Evolutionary conservation across 2,113 vertebrate species (phyloP).

Genomic region (Axis porcinus): DNA sequence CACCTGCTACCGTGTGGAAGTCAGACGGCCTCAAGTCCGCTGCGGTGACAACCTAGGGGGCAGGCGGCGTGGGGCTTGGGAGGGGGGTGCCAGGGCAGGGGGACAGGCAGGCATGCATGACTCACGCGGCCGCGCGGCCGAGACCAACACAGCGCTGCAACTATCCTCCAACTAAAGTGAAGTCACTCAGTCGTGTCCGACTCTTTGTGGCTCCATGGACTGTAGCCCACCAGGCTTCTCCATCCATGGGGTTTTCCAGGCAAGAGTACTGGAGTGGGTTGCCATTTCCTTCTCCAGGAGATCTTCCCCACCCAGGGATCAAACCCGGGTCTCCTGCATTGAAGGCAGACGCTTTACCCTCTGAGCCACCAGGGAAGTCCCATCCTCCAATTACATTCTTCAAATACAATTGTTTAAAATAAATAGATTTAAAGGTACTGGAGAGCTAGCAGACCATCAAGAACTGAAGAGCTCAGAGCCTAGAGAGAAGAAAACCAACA

Average conservation of each 20-base stretch:
- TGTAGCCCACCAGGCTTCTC: too few relatives aligned
- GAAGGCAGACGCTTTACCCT: too few relatives aligned
- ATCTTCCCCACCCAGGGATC: too few relatives aligned
- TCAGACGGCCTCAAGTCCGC: fast-evolving
- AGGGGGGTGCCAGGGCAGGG: not conserved
- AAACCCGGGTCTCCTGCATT: too few relatives aligned
- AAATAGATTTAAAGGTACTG: not conserved
- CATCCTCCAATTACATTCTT: not conserved
- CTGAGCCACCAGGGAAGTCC: too few relatives aligned
- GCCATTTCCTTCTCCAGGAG: too few relatives aligned
- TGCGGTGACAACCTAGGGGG: not conserved
- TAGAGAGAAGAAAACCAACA: not conserved
- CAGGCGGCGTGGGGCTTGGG: fast-evolving
- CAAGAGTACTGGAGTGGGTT: too few relatives aligned
- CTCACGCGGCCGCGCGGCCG: not conserved
- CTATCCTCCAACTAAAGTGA: not conserved
- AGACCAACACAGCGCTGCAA: fast-evolving
- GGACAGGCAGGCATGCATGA: not conserved
- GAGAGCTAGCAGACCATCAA: not conserved
- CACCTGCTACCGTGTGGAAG: fast-evolving
- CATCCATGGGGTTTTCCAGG: too few relatives aligned
- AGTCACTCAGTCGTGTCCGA: too few relatives aligned
- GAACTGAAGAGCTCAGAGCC: not conserved
- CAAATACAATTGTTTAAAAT: too few relatives aligned
- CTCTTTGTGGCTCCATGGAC: too few relatives aligned